A percentile compares a stretch with the other conserved stretches of the same genome.
These are phyloP conservation scores for Coluber constrictor DNA, from an alignment of 2,797 vertebrate genomes.

Conservation along the genomic window DNA sequence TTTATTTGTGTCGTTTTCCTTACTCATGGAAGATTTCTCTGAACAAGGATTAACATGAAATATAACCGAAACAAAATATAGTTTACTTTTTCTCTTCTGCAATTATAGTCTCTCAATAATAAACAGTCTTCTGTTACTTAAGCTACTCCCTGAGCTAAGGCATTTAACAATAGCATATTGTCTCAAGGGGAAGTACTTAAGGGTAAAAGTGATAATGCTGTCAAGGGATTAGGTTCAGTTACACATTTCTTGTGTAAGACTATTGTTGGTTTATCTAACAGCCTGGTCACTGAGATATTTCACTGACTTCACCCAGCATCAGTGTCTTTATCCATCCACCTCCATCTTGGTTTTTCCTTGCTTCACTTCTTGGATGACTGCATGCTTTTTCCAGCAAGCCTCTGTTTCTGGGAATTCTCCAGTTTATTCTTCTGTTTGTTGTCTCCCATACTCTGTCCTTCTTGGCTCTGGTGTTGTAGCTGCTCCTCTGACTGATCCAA, in stretches of 20 bases:
- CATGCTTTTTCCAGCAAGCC: not conserved
- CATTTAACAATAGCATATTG: not conserved
- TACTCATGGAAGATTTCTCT: not conserved
- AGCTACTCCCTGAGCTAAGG: not conserved
- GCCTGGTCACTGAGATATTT: not conserved
- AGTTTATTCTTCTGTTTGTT: not conserved
- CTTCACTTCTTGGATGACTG: not conserved
- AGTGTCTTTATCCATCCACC: not conserved
- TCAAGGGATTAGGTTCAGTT: not conserved
- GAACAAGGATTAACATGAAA: not conserved
- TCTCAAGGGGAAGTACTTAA: not conserved
- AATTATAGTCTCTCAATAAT: not conserved
- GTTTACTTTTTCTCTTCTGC: not conserved
- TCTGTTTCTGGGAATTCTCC: not conserved
- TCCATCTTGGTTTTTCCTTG: not conserved
- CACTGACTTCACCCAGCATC: not conserved
- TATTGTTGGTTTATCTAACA: not conserved
- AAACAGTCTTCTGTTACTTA: not conserved
- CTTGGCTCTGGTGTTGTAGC: not conserved
- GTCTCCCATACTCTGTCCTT: not conserved
- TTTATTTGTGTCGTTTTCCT: not conserved
- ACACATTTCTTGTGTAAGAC: not conserved
- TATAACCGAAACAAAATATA: not conserved
- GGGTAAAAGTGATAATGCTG: not conserved
- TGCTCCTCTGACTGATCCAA: not conserved